These are phyloP conservation scores for Bubo bubo DNA, from an alignment of 2,113 vertebrate genomes.

Conservation along the genomic window DNA sequence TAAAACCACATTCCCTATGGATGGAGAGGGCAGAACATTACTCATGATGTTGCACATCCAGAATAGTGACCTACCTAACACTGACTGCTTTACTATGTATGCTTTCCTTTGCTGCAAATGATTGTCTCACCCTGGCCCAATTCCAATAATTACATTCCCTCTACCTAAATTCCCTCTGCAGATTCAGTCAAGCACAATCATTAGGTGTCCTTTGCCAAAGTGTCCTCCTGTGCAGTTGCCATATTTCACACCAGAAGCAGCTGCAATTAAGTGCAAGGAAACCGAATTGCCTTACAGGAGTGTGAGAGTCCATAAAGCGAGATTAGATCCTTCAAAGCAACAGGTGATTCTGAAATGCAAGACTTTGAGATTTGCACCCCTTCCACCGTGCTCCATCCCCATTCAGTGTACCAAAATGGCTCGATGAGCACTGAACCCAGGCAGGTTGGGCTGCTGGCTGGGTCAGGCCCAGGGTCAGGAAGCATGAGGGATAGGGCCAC, in stretches of 20 bases:
- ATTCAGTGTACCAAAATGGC: background rate
- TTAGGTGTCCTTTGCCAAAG: background rate
- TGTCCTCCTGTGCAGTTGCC: background rate
- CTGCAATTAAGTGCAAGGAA: background rate
- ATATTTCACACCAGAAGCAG: background rate
- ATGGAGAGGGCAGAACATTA: background rate
- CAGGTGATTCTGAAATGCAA: background rate
- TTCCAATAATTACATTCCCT: conserved; percentile 1
- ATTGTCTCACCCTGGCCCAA: background rate
- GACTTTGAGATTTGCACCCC: background rate
- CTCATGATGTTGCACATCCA: background rate
- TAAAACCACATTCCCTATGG: background rate
- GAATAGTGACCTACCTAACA: background rate
- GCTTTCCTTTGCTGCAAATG: background rate
- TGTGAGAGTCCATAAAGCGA: accelerated
- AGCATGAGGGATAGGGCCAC: background rate
- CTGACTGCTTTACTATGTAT: background rate
- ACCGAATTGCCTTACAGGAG: background rate
- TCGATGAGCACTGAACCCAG: accelerated
- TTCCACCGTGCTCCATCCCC: background rate
- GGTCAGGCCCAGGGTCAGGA: background rate
- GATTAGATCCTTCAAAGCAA: background rate
- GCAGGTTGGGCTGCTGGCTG: background rate
- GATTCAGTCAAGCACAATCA: background rate
- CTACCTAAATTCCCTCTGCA: conserved; percentile 3